A percentile compares a stretch with the other conserved stretches of the same genome.
phyloP scores from a whole-genome alignment of 1,140 invertebrate genomes.

The Lordiphosa stackelbergi region DNA sequence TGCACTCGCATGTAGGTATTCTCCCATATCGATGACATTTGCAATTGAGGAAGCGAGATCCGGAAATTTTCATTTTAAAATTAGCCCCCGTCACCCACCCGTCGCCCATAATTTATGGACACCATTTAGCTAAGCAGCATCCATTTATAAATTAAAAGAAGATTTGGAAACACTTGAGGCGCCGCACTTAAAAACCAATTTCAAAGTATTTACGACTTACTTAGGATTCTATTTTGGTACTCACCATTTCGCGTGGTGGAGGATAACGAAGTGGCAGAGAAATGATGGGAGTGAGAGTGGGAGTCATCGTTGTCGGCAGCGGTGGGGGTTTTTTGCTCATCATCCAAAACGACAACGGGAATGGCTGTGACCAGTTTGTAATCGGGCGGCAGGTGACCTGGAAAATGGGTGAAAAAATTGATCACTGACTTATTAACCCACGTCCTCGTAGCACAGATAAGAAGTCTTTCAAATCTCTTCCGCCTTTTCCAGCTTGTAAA shows the following conservation, averaged over 20 bases:
- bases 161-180: constrained; percentile 24
- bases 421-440: background rate
- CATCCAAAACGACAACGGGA: constrained; percentile 81
- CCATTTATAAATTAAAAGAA: constrained; percentile 10
- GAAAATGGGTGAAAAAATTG: constrained; percentile 1
- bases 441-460: background rate
- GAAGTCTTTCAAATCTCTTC: constrained; percentile 3
- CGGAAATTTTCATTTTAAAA: constrained; percentile 25
- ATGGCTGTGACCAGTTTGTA: constrained; percentile 80
- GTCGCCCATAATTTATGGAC: constrained; percentile 28
- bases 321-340: constrained; percentile 73
- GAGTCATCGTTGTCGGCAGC: constrained; percentile 16
- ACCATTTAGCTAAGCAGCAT: background rate
- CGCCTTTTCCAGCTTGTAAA: background rate
- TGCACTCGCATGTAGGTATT: constrained; percentile 5
- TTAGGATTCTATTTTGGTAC: constrained; percentile 38
- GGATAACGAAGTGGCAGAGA: constrained; percentile 35
- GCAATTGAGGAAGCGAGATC: constrained; percentile 25
- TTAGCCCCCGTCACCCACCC: constrained; percentile 1
- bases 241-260: constrained; percentile 71
- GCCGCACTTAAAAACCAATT: constrained; percentile 50
- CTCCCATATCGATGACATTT: constrained; percentile 48
- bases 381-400: constrained; percentile 77
- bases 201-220: constrained; percentile 31
- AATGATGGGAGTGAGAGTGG: constrained; percentile 21